These are phyloP conservation scores for Neoascia interrupta DNA, from an alignment of 2,888 invertebrate genomes.

Conservation along the genomic window DNA sequence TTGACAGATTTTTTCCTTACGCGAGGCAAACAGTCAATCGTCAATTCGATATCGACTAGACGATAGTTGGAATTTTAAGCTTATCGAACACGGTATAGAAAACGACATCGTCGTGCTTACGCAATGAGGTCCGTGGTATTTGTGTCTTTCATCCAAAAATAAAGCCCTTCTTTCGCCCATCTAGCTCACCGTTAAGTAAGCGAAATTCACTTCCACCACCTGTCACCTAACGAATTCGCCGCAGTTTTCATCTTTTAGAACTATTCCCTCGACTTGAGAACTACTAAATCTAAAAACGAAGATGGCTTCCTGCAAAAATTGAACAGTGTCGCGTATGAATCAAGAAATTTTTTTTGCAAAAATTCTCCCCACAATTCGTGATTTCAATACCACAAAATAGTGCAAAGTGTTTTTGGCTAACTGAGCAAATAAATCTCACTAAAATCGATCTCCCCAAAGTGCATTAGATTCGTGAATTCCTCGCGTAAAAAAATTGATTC, in stretches of 20 bases:
- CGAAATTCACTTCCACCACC: neutral
- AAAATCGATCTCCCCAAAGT: slow-evolving; percentile 1
- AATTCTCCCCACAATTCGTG: slow-evolving; percentile 20
- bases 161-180: too few species aligned
- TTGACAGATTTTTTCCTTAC: too few species aligned
- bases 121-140: too few species aligned
- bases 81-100: too few species aligned
- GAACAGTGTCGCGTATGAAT: slow-evolving; percentile 48
- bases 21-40: too few species aligned
- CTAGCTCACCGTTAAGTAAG: neutral
- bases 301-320: slow-evolving; percentile 67
- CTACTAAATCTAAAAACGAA: slow-evolving; percentile 36
- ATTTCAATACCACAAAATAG: slow-evolving; percentile 10
- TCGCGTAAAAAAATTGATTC: slow-evolving; percentile 1
- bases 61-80: too few species aligned
- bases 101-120: too few species aligned
- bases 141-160: too few species aligned
- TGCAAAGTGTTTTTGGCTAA: neutral
- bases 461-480: neutral
- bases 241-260: slow-evolving; percentile 23
- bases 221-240: neutral
- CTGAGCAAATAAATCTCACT: neutral
- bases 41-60: too few species aligned
- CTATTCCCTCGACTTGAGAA: slow-evolving; percentile 19
- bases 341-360: slow-evolving; percentile 33